These are phyloP conservation scores for Oryzias dopingdopingensis DNA, from an alignment of 2,797 vertebrate species.

Conservation along the genomic window DNA sequence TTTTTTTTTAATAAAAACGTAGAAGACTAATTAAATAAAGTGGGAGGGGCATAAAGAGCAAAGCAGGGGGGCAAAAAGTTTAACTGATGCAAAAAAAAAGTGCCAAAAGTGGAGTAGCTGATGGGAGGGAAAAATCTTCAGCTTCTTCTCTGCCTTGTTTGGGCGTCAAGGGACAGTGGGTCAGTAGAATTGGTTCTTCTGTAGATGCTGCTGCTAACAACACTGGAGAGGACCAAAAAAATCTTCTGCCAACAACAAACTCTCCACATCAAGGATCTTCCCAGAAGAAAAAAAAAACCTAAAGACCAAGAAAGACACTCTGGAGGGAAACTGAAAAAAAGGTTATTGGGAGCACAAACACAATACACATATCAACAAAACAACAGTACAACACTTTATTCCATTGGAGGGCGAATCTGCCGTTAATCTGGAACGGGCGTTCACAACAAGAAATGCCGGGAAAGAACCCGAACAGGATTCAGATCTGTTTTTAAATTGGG, in stretches of 20 bases:
- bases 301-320: conserved; percentile 74
- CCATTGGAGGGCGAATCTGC: background rate
- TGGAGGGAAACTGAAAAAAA: conserved; percentile 58
- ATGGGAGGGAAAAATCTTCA: conserved; percentile 52
- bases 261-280: conserved; percentile 72
- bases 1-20: conserved; percentile 43
- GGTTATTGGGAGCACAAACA: conserved; percentile 58
- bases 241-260: conserved; percentile 70
- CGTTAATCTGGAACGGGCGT: background rate
- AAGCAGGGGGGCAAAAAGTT: conserved; percentile 35
- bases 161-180: conserved; percentile 43
- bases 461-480: too few species aligned
- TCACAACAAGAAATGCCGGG: too few species aligned
- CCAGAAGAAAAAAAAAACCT: conserved; percentile 65
- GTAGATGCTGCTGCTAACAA: conserved; percentile 39
- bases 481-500: too few species aligned
- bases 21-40: conserved; percentile 41
- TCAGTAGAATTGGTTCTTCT: conserved; percentile 35
- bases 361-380: conserved; percentile 37
- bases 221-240: conserved; percentile 48
- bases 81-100: conserved; percentile 36
- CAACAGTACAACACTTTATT: conserved; percentile 3
- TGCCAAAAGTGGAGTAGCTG: conserved; percentile 15
- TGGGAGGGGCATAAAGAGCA: conserved; percentile 31
- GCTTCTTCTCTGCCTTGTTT: conserved; percentile 61